Evolutionary conservation across 37 sponge, comb jelly and placozoan genomes (phyloP), one percentile per base, ranked within the genome.

Genomic region (Spongilla lacustris): DNA sequence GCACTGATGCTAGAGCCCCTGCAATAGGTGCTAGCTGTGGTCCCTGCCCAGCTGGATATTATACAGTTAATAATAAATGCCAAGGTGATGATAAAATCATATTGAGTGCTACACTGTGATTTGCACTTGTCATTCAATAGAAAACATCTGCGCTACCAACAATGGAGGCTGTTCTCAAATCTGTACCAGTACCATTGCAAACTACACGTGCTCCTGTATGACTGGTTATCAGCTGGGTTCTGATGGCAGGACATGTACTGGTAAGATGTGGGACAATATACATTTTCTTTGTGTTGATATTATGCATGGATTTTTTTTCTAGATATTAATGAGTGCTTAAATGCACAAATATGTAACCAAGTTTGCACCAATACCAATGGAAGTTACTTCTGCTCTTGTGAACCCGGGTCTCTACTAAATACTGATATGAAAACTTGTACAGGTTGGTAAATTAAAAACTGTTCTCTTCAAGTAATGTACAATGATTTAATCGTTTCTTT

Each of bases 1-100:
- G 80, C 66, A 23, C 22, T 67, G 80, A 80, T 80, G 80, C 30
- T 22, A 69, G 69, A 6, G 80, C 80, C 22, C 80, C 80, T n/a
- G 80, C 69, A 17, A 32, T 32, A 30, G 68, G 80, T 22, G 80
- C 80, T 9, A 66, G 0, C 34, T 80, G 80, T 68, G 80, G 80
- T 19, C 68, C 80, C 3, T 80, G 80, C 21, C 80, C 80, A 3
- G 21, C 22, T 27, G 80, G 80, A 67, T 80, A 66, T 50, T 67
- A 33, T 32, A 67, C 13, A 13, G 69, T 32, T 68, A 50, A 67
- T 2, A 27, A 80, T 17, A 80, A 80, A 34, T 80, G 80, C 66
- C 24, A 22, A 66, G 80, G 80, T 80, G 58, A 58, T 13, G 4
- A 1, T 19, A 1, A 58, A 58, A 58, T 41, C 3, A 9, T 41